Percentiles rank a stretch among this genome's conserved stretches.
These are phyloP conservation scores for Homarus americanus DNA, from an alignment of 1,140 invertebrate genomes.

Conservation along the genomic window DNA sequence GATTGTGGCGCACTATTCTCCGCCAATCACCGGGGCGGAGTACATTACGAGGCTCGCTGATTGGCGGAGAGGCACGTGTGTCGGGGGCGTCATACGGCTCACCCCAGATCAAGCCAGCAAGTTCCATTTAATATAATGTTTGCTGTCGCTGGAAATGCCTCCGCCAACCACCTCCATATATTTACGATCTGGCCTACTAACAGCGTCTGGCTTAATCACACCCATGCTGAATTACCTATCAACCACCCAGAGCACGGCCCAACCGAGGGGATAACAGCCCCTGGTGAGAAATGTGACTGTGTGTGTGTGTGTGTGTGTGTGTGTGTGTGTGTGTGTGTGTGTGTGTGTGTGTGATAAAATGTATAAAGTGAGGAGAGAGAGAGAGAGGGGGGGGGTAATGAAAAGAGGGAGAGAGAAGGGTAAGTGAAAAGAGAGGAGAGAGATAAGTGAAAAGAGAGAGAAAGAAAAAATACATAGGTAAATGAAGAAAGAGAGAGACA, in stretches of 20 bases:
- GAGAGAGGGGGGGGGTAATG: not conserved
- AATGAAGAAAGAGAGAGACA: not conserved
- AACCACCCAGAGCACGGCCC: too few relatives aligned
- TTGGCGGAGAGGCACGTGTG: slow-evolving; percentile 10
- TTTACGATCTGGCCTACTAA: not conserved
- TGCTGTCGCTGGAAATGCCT: not conserved
- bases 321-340: not conserved
- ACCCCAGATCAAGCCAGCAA: slow-evolving; percentile 1
- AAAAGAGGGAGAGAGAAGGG: too few relatives aligned
- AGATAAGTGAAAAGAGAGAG: too few relatives aligned
- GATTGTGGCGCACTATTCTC: slow-evolving; percentile 8
- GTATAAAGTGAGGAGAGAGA: not conserved
- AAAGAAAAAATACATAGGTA: too few relatives aligned
- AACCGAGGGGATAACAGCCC: too few relatives aligned
- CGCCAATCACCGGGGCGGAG: slow-evolving; percentile 4
- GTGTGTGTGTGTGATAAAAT: too few relatives aligned
- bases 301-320: slow-evolving; percentile 43
- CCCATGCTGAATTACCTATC: too few relatives aligned
- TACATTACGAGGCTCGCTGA: slow-evolving; percentile 6
- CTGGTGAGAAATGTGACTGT: not conserved
- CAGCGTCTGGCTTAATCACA: not conserved
- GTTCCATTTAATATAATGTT: slow-evolving; percentile 24
- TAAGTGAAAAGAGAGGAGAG: too few relatives aligned
- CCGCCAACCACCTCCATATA: not conserved
- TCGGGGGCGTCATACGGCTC: not conserved